These are phyloP conservation scores for Thinocorus orbignyianus DNA, from an alignment of 2,113 vertebrate species.

Conservation along the genomic window DNA sequence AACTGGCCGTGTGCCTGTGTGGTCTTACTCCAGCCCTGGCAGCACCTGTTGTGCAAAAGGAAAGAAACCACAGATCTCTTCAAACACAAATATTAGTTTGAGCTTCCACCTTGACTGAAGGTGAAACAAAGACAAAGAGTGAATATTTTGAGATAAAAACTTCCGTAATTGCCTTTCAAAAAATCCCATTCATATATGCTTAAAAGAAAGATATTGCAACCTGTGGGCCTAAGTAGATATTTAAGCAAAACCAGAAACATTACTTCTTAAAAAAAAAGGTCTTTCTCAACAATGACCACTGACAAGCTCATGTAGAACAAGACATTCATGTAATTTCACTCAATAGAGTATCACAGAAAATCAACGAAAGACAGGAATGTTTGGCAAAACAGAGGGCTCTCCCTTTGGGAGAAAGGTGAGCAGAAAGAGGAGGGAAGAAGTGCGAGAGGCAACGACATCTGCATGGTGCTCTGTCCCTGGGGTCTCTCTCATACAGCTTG, in stretches of 20 bases:
- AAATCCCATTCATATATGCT: background rate
- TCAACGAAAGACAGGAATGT: accelerated
- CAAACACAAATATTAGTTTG: too few relatives aligned
- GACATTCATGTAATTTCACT: background rate
- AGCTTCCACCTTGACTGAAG: too few relatives aligned
- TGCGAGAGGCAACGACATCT: background rate
- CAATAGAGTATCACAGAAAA: background rate
- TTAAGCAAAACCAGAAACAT: background rate
- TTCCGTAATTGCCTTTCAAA: background rate
- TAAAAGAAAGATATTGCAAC: background rate
- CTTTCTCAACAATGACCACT: background rate
- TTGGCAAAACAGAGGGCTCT: accelerated
- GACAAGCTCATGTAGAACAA: background rate
- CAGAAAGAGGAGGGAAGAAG: background rate
- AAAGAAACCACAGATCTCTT: too few relatives aligned
- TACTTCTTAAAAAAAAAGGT: background rate
- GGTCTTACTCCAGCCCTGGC: background rate
- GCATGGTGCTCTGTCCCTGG: background rate
- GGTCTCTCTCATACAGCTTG: accelerated
- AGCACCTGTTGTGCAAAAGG: background rate
- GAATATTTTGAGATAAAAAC: background rate
- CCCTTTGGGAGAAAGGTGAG: background rate
- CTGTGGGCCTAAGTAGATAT: too few relatives aligned
- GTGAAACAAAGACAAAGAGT: background rate
- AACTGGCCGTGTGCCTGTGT: accelerated